Evolutionary conservation across 2,888 invertebrate genomes (phyloP).

Genomic region (Latrodectus elegans): DNA sequence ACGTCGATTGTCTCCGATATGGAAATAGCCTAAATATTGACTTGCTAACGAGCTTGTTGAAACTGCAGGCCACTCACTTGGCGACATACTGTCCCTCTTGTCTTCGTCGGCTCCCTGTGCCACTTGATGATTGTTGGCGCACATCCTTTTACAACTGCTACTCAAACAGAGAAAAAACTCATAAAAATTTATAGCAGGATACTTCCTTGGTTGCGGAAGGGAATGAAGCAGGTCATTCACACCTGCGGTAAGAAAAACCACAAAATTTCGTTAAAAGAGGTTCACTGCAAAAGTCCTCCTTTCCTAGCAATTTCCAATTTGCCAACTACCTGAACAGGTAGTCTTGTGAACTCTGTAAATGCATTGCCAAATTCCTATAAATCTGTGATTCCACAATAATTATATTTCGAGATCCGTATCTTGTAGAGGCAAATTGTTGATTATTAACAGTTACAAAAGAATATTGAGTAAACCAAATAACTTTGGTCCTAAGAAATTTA

Average conservation of each 20-base stretch:
- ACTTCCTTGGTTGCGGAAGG: slow-evolving; percentile 51
- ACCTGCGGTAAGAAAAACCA: slow-evolving; percentile 58
- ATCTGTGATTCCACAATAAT: background rate
- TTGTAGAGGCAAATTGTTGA: slow-evolving; percentile 3
- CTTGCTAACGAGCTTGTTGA: too few relatives aligned
- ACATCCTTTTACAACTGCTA: slow-evolving; percentile 42
- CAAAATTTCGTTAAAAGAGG: slow-evolving; percentile 20
- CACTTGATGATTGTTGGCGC: background rate
- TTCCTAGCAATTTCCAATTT: background rate
- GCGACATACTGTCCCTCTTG: background rate
- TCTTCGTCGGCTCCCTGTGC: background rate
- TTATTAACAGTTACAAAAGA: too few relatives aligned
- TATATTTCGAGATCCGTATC: background rate
- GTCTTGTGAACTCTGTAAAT: slow-evolving; percentile 10
- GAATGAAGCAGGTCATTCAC: slow-evolving; percentile 62
- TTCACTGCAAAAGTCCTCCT: background rate
- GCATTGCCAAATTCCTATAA: slow-evolving; percentile 23
- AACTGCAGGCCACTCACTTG: too few relatives aligned
- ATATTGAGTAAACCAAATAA: too few relatives aligned
- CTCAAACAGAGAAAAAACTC: slow-evolving; percentile 47
- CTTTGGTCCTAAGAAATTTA: too few relatives aligned
- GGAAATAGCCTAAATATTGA: too few relatives aligned
- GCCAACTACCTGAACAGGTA: background rate
- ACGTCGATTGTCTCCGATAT: too few relatives aligned
- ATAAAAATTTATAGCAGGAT: slow-evolving; percentile 59